Evolutionary conservation across 2,797 vertebrate species (phyloP).

Genomic region (Acropternis orthonyx): DNA sequence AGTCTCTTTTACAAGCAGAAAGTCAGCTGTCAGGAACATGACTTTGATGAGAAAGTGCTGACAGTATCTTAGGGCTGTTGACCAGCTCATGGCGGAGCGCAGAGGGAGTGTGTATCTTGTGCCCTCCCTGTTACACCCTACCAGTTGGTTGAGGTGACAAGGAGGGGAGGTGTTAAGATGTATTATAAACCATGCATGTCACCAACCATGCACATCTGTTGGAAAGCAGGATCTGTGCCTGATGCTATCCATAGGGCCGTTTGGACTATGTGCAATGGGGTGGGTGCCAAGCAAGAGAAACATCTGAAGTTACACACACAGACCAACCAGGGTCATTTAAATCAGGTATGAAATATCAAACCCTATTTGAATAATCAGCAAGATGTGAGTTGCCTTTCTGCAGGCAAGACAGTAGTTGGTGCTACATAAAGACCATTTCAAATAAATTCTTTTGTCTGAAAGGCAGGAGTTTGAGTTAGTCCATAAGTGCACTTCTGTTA

Average conservation of each 20-base stretch:
- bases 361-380: neutral
- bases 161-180: neutral
- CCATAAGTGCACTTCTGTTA: neutral
- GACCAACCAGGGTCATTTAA: neutral
- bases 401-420: neutral
- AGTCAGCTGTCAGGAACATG: neutral
- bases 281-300: neutral
- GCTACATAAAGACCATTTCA: neutral
- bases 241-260: neutral
- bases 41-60: neutral
- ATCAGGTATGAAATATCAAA: neutral
- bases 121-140: fast-evolving
- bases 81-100: neutral
- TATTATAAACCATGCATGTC: fast-evolving
- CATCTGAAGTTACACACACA: fast-evolving
- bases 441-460: neutral
- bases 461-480: neutral
- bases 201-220: fast-evolving
- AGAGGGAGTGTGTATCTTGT: neutral
- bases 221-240: neutral
- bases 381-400: neutral
- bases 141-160: neutral
- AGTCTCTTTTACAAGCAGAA: neutral
- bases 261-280: fast-evolving
- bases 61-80: neutral